Conservation (phyloP, 2,113 vertebrate species). For the Brachirus orientalis region DNA sequence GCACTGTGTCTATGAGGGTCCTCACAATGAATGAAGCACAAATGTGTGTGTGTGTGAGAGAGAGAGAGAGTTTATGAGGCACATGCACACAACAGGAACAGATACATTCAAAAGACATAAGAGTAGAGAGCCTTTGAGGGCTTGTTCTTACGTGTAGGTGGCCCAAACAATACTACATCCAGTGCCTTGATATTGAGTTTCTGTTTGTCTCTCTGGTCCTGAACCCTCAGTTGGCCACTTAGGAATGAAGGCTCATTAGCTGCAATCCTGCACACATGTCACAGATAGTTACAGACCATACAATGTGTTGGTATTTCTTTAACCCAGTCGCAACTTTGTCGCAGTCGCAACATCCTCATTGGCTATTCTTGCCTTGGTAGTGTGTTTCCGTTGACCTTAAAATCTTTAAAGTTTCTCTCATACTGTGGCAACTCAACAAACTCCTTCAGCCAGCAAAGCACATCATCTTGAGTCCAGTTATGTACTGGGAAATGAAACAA, state of each 20-base stretch:
- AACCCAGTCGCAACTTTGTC: no score
- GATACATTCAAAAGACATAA: not conserved
- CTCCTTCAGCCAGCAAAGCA: constrained; percentile 82
- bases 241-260: constrained; percentile 94
- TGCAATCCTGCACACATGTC: constrained; percentile 87
- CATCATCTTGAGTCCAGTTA: constrained; percentile 82
- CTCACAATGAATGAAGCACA: no score
- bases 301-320: not conserved
- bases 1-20: no score
- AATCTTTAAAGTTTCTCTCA: constrained; percentile 93
- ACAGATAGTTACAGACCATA: not conserved
- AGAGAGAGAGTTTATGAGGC: no score
- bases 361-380: constrained; percentile 88
- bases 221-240: constrained; percentile 91
- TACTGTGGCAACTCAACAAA: constrained; percentile 97
- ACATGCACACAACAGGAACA: not conserved
- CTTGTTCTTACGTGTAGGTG: constrained; percentile 89
- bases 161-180: constrained; percentile 96
- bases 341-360: no score
- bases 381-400: constrained; percentile 92
- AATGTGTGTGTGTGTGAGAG: no score
- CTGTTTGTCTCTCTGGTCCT: constrained; percentile 95
- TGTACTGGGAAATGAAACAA: constrained; percentile 68
- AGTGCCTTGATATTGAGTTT: constrained; percentile 97
- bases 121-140: not conserved